These are phyloP conservation scores for Aphelenchoides fujianensis DNA, from an alignment of 1,140 invertebrate species.

Conservation along the genomic window DNA sequence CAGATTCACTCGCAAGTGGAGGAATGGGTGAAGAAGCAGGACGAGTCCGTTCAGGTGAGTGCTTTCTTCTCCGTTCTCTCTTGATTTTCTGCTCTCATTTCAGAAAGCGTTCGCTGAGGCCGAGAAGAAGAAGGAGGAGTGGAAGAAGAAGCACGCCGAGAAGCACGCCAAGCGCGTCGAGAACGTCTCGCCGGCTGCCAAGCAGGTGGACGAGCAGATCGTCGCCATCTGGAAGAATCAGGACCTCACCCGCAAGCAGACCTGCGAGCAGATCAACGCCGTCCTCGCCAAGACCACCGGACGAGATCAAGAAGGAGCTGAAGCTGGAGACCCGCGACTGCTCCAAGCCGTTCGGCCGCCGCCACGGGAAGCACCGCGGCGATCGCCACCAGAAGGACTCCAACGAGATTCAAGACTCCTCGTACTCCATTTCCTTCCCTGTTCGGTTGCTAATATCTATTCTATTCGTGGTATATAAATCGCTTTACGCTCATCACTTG, in stretches of 20 bases:
- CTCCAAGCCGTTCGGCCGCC: constrained; percentile 8
- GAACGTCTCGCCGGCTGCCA: neutral
- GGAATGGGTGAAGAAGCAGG: neutral
- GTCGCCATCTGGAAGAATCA: neutral
- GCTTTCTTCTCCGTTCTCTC: neutral
- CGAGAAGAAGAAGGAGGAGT: constrained; percentile 6
- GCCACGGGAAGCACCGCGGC: neutral
- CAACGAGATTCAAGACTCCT: neutral
- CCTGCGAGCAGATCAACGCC: constrained; percentile 11
- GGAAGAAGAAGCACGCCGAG: constrained; percentile 17
- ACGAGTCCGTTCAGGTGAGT: constrained; percentile 1
- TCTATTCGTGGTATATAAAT: too few species aligned
- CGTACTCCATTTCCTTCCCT: too few species aligned
- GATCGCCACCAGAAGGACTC: constrained; percentile 3
- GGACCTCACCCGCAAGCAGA: neutral
- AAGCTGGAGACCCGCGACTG: constrained; percentile 5
- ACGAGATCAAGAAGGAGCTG: neutral
- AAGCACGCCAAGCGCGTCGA: neutral
- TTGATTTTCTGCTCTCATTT: neutral
- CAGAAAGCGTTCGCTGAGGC: neutral
- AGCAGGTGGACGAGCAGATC: neutral
- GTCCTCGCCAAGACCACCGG: neutral
- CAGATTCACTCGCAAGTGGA: neutral
- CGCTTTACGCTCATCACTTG: too few species aligned
- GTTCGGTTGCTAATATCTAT: too few species aligned